Evolutionary conservation across 2,113 vertebrate species (phyloP).

Genomic region (Penelope pileata): DNA sequence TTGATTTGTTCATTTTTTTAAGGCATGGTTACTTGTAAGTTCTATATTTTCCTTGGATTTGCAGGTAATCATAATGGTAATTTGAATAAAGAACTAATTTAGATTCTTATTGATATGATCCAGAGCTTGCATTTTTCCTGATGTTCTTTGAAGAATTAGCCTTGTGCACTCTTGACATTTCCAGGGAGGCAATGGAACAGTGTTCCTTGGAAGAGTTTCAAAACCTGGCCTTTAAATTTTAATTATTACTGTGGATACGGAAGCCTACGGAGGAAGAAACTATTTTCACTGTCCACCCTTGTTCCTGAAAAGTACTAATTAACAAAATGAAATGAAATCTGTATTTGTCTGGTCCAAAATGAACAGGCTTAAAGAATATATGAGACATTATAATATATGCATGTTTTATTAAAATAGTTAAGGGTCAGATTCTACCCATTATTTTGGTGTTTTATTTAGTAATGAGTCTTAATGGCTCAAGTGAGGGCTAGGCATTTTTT

Average conservation of each 20-base stretch:
- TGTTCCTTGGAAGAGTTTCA: conserved; percentile 10
- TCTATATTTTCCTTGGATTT: not conserved
- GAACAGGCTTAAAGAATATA: not conserved
- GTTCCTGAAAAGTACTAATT: conserved; percentile 30
- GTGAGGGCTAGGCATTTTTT: not conserved
- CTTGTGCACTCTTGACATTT: conserved; percentile 44
- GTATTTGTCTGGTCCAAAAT: not conserved
- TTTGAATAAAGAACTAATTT: conserved; percentile 47
- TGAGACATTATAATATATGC: not conserved
- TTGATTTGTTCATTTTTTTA: not conserved
- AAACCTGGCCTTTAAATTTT: conserved; percentile 20
- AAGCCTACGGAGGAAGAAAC: not conserved
- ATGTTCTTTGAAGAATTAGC: conserved; percentile 23
- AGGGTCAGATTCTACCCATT: not conserved
- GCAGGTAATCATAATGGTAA: not conserved
- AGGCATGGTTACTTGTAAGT: not conserved
- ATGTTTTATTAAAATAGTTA: not conserved
- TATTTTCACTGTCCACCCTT: not conserved
- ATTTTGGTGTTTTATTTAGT: not conserved
- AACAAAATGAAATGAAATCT: not conserved
- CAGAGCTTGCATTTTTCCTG: not conserved
- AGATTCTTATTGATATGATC: not conserved
- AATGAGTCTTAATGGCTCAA: not conserved
- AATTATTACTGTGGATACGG: conserved; percentile 49
- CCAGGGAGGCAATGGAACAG: not conserved